Evolutionary conservation across 2,797 vertebrate species (phyloP).

Genomic region (Syncerus caffer): DNA sequence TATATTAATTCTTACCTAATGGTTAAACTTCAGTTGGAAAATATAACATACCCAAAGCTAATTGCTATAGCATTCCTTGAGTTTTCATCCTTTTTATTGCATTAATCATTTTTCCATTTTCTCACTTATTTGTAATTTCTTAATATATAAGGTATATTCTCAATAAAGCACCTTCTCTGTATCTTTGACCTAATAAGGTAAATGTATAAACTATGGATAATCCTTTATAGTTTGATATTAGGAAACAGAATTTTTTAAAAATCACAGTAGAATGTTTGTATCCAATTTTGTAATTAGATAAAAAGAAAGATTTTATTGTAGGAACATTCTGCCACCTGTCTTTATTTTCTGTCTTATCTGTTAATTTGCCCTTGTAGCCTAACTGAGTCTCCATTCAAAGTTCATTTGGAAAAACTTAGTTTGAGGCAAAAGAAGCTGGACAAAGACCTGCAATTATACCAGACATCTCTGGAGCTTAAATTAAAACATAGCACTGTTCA

Average conservation of each 20-base stretch:
- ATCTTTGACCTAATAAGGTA: background rate
- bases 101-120: background rate
- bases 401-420: conserved; percentile 90
- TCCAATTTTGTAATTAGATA: conserved; percentile 3
- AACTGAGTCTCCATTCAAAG: conserved; percentile 90
- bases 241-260: background rate
- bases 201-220: background rate
- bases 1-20: background rate
- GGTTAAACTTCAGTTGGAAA: background rate
- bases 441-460: conserved; percentile 83
- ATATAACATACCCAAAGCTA: background rate
- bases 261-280: background rate
- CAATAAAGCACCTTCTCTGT: background rate
- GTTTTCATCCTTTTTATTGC: background rate
- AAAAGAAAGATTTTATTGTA: background rate
- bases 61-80: background rate
- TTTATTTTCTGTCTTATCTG: background rate
- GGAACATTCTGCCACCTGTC: background rate
- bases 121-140: conserved; percentile 22
- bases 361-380: conserved; percentile 81
- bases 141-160: conserved; percentile 8
- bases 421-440: conserved; percentile 79
- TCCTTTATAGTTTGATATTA: background rate
- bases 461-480: conserved; percentile 91
- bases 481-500: conserved; percentile 90